Base-by-base conservation (phyloP, 2,888 invertebrate species). In the Helleia helle region DNA sequence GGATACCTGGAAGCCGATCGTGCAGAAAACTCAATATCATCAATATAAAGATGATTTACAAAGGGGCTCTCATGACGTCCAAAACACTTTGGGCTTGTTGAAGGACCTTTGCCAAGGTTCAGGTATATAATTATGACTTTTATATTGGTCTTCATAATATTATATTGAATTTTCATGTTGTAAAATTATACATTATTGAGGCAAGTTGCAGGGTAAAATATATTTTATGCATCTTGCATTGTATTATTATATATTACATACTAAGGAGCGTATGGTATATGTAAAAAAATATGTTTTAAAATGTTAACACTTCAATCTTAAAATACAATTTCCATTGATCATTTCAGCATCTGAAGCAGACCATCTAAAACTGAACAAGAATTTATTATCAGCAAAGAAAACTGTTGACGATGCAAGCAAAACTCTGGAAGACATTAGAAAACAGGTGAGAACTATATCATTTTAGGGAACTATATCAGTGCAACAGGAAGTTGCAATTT, bases 321-420 rank as follows among this genome's bases (percentile, higher is more conserved):
- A n/a, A n/a, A n/a, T n/a, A n/a, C n/a, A n/a, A n/a, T 22, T 22
- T 4, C 5, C 7, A 8, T 22, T 38, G 25, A 24, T 15, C 24
- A 42, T 12, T 42, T 12, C 11, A 34, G 11, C 22, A 34, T 12
- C 12, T 7, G 34, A 22, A 28, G 34, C 38, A 1, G 28, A 38
- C 8, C 27, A 41, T 2, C 13, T 7, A 9, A 4, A 13, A 3
- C 9, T 30, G 8, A n/a, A 24, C n/a, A 29, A 30, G 7, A 9
- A 14, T 9, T 13, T 24, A 8, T 3, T 12, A 14, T 25, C 30
- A 2, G 15, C 39, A 1, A 15, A 15, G 7, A 22, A 17, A 7
- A 14, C n/a, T 31, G 22, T 39, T 4, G 30, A 39, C 2, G 15
- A 25, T 15, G 24, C 39, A 4, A 7, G 13, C 7, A 30, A 24